Conservation (phyloP, 64 coral and sea anemone species). For the Porites lutea region DNA sequence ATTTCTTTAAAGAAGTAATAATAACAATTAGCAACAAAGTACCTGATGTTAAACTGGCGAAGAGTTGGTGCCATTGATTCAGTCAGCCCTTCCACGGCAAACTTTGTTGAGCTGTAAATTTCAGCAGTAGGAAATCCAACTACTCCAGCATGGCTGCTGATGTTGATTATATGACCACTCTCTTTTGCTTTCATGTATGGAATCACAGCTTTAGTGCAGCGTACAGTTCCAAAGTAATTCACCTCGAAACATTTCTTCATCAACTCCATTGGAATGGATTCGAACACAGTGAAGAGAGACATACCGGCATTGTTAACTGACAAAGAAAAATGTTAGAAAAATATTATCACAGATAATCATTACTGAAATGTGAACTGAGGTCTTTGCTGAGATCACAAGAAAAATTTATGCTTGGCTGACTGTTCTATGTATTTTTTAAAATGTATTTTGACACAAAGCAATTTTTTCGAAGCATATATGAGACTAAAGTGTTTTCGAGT, state of each 20-base stretch:
- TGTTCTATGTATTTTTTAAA: no score
- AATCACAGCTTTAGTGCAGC: constrained; percentile 50
- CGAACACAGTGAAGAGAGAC: constrained; percentile 37
- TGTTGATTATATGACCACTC: constrained; percentile 66
- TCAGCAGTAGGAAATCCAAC: constrained; percentile 42
- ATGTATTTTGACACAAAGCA: no score
- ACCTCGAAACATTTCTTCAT: constrained; percentile 67
- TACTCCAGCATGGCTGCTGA: constrained; percentile 59
- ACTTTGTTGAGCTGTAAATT: constrained; percentile 69
- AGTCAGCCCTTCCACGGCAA: constrained; percentile 72
- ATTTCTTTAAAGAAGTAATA: neutral
- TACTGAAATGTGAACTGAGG: neutral
- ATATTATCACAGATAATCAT: neutral
- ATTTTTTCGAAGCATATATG: no score
- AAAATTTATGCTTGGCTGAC: neutral
- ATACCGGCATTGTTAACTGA: constrained; percentile 81
- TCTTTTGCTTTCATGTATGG: constrained; percentile 72
- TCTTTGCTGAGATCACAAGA: neutral
- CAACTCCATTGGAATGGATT: constrained; percentile 50
- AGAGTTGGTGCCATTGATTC: constrained; percentile 70
- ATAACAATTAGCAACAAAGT: neutral
- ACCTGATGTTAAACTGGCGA: constrained; percentile 77
- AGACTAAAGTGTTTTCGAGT: no score
- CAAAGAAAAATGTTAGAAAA: constrained; percentile 1
- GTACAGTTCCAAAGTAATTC: constrained; percentile 67